Evolutionary conservation across 2,797 vertebrate genomes (phyloP).

Genomic region (Gouania willdenowi): DNA sequence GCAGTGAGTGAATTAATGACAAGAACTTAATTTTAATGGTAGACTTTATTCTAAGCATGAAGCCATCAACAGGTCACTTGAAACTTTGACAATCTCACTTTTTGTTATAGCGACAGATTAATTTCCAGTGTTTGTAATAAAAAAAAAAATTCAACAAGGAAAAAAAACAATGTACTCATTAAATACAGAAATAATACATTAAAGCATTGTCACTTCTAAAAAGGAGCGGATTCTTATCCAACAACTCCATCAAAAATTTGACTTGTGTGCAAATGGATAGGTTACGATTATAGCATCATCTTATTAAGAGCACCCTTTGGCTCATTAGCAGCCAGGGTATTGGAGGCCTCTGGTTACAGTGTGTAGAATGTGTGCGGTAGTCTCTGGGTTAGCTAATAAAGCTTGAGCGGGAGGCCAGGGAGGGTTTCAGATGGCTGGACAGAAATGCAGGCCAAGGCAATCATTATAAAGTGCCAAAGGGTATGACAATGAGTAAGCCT

Average conservation of each 20-base stretch:
- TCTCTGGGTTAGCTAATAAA: conserved; percentile 13
- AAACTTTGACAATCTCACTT: not conserved
- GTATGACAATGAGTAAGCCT: conserved; percentile 55
- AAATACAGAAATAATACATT: conserved; percentile 40
- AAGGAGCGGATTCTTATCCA: conserved; percentile 41
- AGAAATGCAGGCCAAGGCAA: conserved; percentile 61
- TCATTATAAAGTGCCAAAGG: conserved; percentile 72
- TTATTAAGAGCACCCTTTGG: conserved; percentile 28
- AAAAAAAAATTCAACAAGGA: conserved; percentile 44
- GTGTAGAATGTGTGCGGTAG: conserved; percentile 1
- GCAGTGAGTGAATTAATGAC: too few relatives aligned
- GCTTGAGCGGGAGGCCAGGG: not conserved
- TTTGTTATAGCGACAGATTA: conserved; percentile 54
- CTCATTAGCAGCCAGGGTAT: conserved; percentile 34
- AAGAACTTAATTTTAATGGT: too few relatives aligned
- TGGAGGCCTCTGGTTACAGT: conserved; percentile 13
- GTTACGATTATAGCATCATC: conserved; percentile 46
- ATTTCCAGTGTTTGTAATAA: conserved; percentile 44
- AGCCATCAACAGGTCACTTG: too few relatives aligned
- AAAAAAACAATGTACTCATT: conserved; percentile 27
- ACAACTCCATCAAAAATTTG: conserved; percentile 39
- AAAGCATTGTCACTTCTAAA: conserved; percentile 47
- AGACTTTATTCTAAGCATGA: too few relatives aligned
- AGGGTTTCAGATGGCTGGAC: not conserved
- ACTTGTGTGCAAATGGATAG: conserved; percentile 53